Evolutionary conservation across 2,113 vertebrate species (phyloP).

Genomic region (Spea multiplicata): DNA sequence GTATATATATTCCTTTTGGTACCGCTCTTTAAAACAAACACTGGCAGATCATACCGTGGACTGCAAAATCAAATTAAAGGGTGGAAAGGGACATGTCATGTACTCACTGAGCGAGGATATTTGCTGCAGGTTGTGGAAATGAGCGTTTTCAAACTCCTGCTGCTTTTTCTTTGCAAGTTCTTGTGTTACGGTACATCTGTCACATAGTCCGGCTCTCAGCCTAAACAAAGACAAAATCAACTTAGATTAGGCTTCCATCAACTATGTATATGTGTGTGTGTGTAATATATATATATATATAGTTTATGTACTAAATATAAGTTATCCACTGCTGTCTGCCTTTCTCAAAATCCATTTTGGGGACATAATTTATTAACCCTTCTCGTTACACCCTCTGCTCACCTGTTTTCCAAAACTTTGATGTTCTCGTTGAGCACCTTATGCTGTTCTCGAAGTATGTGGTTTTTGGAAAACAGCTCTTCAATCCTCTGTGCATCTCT

Average conservation of each 20-base stretch:
- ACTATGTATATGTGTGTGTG: too few relatives aligned
- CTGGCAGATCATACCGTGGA: too few relatives aligned
- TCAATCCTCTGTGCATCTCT: constrained; percentile 89
- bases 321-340: neutral
- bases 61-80: too few relatives aligned
- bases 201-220: constrained; percentile 89
- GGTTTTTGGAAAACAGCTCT: constrained; percentile 89
- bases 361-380: too few relatives aligned
- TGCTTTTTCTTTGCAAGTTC: constrained; percentile 87
- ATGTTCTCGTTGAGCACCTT: constrained; percentile 86
- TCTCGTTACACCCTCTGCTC: neutral
- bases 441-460: constrained; percentile 90
- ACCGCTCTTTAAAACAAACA: too few relatives aligned
- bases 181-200: constrained; percentile 92
- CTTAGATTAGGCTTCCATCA: neutral
- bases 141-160: constrained; percentile 80
- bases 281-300: neutral
- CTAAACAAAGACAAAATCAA: constrained; percentile 55
- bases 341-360: too few relatives aligned
- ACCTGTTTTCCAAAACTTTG: constrained; percentile 92
- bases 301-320: neutral
- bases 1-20: too few relatives aligned
- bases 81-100: neutral
- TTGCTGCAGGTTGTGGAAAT: constrained; percentile 86
- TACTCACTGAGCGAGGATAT: constrained; percentile 82